Evolutionary conservation across 2,888 invertebrate genomes (phyloP).

Genomic region (Plebejus melissa): DNA sequence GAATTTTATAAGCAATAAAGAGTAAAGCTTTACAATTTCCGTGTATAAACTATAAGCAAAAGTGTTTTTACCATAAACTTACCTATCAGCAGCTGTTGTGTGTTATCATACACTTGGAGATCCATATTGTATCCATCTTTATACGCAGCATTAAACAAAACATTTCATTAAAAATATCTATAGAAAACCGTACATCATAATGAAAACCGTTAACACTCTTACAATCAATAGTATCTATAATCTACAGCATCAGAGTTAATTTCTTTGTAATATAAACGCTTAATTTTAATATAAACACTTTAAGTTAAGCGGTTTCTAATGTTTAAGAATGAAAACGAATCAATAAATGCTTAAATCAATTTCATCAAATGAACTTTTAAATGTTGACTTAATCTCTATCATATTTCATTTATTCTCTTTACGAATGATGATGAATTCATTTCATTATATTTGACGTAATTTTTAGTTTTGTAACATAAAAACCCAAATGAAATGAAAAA

Average conservation of each 20-base stretch:
- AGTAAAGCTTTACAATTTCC: too few relatives aligned
- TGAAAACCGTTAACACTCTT: not conserved
- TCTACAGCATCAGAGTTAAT: not conserved
- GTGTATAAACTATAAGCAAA: too few relatives aligned
- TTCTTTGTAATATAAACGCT: not conserved
- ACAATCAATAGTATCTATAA: not conserved
- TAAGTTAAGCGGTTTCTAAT: not conserved
- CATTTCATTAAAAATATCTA: slow-evolving; percentile 30
- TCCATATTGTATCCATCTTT: slow-evolving; percentile 61
- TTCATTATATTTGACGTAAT: too few relatives aligned
- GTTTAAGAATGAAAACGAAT: not conserved
- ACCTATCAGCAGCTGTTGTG: slow-evolving; percentile 64
- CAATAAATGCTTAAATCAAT: not conserved
- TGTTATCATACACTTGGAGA: slow-evolving; percentile 65
- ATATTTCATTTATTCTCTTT: not conserved
- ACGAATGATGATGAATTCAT: too few relatives aligned
- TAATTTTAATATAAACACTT: not conserved
- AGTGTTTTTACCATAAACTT: slow-evolving; percentile 39
- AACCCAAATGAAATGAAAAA: not conserved
- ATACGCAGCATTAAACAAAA: slow-evolving; percentile 48
- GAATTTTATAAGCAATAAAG: too few relatives aligned
- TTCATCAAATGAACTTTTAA: not conserved
- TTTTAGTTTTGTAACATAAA: too few relatives aligned
- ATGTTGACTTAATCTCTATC: not conserved
- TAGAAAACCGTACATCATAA: not conserved